phyloP scores from a whole-genome alignment of 1,140 invertebrate species.

The Aradophagus sp. region DNA sequence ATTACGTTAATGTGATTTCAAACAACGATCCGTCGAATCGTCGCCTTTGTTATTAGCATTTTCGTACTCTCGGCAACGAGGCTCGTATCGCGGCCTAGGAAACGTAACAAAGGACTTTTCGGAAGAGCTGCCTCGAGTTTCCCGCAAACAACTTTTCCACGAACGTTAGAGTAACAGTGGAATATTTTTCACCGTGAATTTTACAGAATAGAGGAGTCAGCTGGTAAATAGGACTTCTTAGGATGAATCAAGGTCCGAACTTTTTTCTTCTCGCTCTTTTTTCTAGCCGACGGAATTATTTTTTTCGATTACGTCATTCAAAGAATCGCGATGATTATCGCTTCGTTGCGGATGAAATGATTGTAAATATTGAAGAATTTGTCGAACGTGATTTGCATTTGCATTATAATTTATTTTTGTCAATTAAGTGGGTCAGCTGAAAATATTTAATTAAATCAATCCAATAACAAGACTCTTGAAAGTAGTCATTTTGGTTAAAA shows the following conservation, averaged over 20 bases:
- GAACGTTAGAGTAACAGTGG: constrained; percentile 26
- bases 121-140: constrained; percentile 17
- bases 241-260: constrained; percentile 8
- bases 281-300: constrained; percentile 12
- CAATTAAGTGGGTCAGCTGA: too few species aligned
- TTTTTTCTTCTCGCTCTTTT: constrained; percentile 3
- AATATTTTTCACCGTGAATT: constrained; percentile 6
- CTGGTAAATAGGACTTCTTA: constrained; percentile 10
- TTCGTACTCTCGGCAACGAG: background rate
- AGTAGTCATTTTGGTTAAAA: too few species aligned
- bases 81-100: too few species aligned
- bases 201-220: constrained; percentile 19
- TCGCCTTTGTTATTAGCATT: constrained; percentile 1
- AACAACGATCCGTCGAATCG: constrained; percentile 2
- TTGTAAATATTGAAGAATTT: background rate
- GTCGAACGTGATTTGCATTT: background rate
- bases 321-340: too few species aligned
- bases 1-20: constrained; percentile 4
- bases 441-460: too few species aligned
- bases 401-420: too few species aligned
- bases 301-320: too few species aligned
- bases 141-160: constrained; percentile 18
- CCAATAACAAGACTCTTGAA: too few species aligned
- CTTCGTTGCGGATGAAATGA: constrained; percentile 14
- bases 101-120: constrained; percentile 16